Evolutionary conservation across 1,140 invertebrate species (phyloP), one percentile per base, ranked within the genome.

Genomic region (Saccostrea echinata): DNA sequence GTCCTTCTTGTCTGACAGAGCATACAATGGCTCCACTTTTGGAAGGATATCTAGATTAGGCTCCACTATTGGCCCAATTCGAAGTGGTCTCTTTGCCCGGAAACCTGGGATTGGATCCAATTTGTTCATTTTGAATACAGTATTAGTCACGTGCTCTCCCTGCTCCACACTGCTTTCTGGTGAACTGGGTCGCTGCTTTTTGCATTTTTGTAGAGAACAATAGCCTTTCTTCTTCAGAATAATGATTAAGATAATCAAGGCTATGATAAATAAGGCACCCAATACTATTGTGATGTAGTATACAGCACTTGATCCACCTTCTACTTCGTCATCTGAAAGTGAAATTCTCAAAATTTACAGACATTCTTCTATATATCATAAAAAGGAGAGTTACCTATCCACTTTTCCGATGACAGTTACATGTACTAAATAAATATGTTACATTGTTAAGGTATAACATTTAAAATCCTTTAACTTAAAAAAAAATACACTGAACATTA

Each of bases 1-100:
- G 64, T 71, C 52, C 51, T 30, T 88, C 35, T 86, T 27, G 3
- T 64, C 9, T 30, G 84, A 18, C 52, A 55, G 30, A 8, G 87
- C 84, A 86, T 89, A 89, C 12, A 89, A n/a, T 18, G 88, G 86
- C 61, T 89, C 88, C 0, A 89, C 88, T 53, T 89, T 89, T 16
- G 88, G 88, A 18, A 89, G 64, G 24, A 84, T 83, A 24, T 87
- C 76, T 11, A 89, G 57, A 55, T 57, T 85, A 11, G 88, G 83
- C 35, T 89, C 88, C 3, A 89, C 88, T 16, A 89, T 81, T 9
- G 88, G 88, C 18, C 88, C 88, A 30, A 86, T 53, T 18, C 68
- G 68, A 52, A 89, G 80, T 0, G 88, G 88, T 52, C 85, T 55
- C 51, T 89, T 89, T 1, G 85, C 57, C 68, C 86, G 86, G 53